These are phyloP conservation scores for Temnothorax rugatulus DNA, from an alignment of 2,888 invertebrate genomes.

Conservation along the genomic window DNA sequence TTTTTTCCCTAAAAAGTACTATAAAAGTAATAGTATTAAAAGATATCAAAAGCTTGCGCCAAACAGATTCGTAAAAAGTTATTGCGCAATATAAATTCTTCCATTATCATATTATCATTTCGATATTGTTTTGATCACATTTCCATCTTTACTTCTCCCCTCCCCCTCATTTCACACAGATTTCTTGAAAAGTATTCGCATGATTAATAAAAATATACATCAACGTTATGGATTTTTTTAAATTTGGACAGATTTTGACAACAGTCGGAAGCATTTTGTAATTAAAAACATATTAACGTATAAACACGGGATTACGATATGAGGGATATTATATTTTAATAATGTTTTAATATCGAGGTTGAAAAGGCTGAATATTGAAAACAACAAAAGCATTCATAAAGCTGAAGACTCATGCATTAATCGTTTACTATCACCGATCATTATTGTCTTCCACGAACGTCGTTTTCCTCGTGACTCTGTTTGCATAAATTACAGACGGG, in stretches of 20 bases:
- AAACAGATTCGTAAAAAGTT: background rate
- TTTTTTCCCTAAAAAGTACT: no score
- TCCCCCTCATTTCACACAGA: background rate
- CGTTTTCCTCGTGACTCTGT: conserved; percentile 33
- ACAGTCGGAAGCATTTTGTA: background rate
- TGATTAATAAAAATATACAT: background rate
- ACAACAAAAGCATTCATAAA: background rate
- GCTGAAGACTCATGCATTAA: conserved; percentile 37
- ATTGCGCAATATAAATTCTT: background rate
- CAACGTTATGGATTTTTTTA: background rate
- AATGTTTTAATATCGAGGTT: background rate
- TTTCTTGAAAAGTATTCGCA: background rate
- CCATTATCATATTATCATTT: background rate
- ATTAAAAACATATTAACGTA: background rate
- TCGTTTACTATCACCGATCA: conserved; percentile 32
- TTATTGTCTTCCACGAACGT: conserved; percentile 41
- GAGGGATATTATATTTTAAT: conserved; percentile 23
- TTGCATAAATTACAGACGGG: conserved; percentile 39
- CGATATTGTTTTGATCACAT: background rate
- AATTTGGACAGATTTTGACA: background rate
- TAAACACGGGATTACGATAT: background rate
- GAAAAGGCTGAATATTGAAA: background rate
- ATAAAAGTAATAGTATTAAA: background rate
- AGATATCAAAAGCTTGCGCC: background rate
- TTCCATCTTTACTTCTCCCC: no score